These are phyloP conservation scores for Ardeotis arabs DNA, from an alignment of 2,113 vertebrate species.

Conservation along the genomic window DNA sequence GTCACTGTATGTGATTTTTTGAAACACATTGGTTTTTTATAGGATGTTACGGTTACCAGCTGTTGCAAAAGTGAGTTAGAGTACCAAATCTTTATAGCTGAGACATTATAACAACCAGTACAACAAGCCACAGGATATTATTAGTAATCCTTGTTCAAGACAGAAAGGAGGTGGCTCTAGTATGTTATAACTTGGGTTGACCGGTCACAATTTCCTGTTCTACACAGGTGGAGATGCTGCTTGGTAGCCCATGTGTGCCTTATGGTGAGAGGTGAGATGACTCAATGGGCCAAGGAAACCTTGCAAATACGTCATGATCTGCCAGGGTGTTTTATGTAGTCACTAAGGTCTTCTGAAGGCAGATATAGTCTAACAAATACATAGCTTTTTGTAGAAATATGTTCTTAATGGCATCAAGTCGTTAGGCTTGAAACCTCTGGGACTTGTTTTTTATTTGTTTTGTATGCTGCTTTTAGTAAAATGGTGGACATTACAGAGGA, in stretches of 20 bases:
- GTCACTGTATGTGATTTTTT: not conserved
- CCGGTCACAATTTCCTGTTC: not conserved
- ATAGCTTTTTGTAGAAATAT: not conserved
- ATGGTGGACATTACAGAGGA: rapidly evolving
- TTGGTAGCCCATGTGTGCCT: not conserved
- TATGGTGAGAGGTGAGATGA: not conserved
- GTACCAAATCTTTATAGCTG: not conserved
- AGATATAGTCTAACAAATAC: not conserved
- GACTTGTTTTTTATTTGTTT: not conserved
- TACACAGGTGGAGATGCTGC: not conserved
- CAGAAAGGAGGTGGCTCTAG: not conserved
- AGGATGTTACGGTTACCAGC: not conserved
- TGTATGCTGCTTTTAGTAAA: not conserved
- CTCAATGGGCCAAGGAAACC: not conserved
- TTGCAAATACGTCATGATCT: not conserved
- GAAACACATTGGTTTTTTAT: not conserved
- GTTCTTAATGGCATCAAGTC: not conserved
- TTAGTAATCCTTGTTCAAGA: not conserved
- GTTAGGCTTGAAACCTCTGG: not conserved
- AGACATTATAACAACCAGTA: not conserved
- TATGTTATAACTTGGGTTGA: not conserved
- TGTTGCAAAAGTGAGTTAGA: not conserved
- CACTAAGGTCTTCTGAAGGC: not conserved
- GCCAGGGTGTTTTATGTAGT: not conserved
- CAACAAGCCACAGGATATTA: not conserved